Evolutionary conservation across 2,797 vertebrate genomes (phyloP).

Genomic region (Urocyon cinereoargenteus): DNA sequence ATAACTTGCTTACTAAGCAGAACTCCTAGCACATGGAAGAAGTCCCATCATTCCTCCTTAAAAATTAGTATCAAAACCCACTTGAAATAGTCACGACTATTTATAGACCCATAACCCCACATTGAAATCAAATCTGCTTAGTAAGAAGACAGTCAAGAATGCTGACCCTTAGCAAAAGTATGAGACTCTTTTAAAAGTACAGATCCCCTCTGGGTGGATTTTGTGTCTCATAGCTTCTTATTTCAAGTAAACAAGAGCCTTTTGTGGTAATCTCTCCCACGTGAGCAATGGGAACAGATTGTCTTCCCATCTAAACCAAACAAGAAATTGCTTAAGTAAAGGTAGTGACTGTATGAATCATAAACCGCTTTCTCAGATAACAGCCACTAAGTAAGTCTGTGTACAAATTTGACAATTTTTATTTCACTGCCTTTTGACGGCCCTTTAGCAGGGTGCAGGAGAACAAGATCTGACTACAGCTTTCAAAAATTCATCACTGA

Average conservation of each 20-base stretch:
- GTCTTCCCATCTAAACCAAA: constrained; percentile 78
- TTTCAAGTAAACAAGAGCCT: constrained; percentile 75
- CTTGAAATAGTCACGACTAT: not conserved
- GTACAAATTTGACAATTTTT: constrained; percentile 86
- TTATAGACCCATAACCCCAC: not conserved
- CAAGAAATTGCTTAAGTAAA: constrained; percentile 85
- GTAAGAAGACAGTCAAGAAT: not conserved
- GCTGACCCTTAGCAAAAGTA: not conserved
- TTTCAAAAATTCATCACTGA: constrained; percentile 89
- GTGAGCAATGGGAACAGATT: constrained; percentile 80
- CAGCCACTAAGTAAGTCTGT: constrained; percentile 83
- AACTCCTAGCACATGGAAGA: not conserved
- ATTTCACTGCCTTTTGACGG: constrained; percentile 85
- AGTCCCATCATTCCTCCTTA: not conserved
- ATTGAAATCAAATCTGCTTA: not conserved
- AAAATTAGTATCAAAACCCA: constrained; percentile 58
- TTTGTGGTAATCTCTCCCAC: constrained; percentile 81
- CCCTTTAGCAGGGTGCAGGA: constrained; percentile 82
- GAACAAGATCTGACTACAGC: constrained; percentile 85
- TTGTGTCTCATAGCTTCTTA: constrained; percentile 73
- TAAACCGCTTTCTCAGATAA: constrained; percentile 85
- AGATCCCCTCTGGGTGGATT: constrained; percentile 40
- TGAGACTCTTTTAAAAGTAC: not conserved
- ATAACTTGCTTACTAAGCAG: not conserved
- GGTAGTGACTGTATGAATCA: constrained; percentile 84